These are phyloP conservation scores for Chrysolina haemoptera DNA, from an alignment of 2,888 invertebrate genomes.

Conservation along the genomic window DNA sequence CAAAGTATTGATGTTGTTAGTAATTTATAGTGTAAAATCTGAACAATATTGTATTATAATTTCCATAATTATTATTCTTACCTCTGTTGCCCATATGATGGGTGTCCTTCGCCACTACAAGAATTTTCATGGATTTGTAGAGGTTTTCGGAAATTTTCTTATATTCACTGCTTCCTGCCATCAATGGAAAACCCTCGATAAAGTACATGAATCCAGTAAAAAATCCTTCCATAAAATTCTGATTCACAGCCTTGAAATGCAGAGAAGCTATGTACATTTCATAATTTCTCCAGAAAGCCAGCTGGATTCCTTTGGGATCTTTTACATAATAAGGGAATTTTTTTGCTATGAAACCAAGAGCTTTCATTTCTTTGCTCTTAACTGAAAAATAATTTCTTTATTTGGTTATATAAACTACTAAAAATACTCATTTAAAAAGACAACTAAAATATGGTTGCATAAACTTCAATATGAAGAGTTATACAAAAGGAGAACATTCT, in stretches of 20 bases:
- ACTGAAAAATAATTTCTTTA: no score
- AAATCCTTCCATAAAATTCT: conserved; percentile 55
- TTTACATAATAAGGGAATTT: conserved; percentile 57
- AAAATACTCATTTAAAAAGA: no score
- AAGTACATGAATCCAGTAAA: conserved; percentile 60
- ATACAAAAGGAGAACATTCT: no score
- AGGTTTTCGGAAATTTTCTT: conserved; percentile 52
- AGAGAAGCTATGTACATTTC: conserved; percentile 51
- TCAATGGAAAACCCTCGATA: conserved; percentile 59
- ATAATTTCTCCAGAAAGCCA: conserved; percentile 54
- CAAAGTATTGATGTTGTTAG: no score
- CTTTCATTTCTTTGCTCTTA: conserved; percentile 56
- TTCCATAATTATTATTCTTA: conserved; percentile 36
- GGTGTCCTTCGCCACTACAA: conserved; percentile 48
- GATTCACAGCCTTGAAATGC: conserved; percentile 48
- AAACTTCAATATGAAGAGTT: no score
- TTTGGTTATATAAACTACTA: no score
- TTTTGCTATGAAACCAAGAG: conserved; percentile 60
- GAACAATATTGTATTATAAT: no score
- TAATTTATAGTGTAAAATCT: no score
- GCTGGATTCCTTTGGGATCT: conserved; percentile 51
- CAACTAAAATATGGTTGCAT: no score
- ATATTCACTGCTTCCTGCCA: conserved; percentile 50
- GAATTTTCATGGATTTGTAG: conserved; percentile 55
- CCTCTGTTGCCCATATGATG: conserved; percentile 59